Evolutionary conservation across 2,113 vertebrate species (phyloP).

Genomic region (Eulemur macaco): DNA sequence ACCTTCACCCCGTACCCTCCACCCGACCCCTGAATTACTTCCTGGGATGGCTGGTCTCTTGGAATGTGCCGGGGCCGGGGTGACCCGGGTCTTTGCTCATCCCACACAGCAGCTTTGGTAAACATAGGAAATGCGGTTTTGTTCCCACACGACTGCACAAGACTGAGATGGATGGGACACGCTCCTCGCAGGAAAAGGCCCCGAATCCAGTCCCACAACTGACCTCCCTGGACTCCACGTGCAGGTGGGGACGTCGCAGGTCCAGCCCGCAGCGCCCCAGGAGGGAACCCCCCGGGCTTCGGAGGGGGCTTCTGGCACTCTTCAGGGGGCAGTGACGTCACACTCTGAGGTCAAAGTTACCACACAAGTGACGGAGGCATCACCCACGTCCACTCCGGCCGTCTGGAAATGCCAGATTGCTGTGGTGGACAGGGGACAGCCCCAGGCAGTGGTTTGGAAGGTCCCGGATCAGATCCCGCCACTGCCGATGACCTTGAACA

Average conservation of each 20-base stretch:
- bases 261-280: background rate
- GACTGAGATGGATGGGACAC: background rate
- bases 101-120: conserved; percentile 4
- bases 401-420: background rate
- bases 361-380: background rate
- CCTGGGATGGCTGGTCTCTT: background rate
- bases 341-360: too few species aligned
- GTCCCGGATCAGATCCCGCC: background rate
- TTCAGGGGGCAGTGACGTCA: background rate
- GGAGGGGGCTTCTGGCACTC: background rate
- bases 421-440: fast-evolving
- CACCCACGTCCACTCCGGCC: background rate
- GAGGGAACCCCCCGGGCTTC: background rate
- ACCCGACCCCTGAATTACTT: background rate
- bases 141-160: background rate
- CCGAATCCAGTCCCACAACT: background rate
- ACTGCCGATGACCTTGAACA: background rate
- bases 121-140: conserved; percentile 73
- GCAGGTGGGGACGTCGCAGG: background rate
- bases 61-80: background rate
- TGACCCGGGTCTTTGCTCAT: background rate
- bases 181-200: background rate
- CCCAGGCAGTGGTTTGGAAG: background rate
- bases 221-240: background rate
- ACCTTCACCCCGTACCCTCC: background rate